A percentile compares a stretch with the other conserved stretches of the same genome.
These are phyloP conservation scores for Enteromius mattozi DNA, from an alignment of 2,797 vertebrate genomes.

Conservation along the genomic window DNA sequence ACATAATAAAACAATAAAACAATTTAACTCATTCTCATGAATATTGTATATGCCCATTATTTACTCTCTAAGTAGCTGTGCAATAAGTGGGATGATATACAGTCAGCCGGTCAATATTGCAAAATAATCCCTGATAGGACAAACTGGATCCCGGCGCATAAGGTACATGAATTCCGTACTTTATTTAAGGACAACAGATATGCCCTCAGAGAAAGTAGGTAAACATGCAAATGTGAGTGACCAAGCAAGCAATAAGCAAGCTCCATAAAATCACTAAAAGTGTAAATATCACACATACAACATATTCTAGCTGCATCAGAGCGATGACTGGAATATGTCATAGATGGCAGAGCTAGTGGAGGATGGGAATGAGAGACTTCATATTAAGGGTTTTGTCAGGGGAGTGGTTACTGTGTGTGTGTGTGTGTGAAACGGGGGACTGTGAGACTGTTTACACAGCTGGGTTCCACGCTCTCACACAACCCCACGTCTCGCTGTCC, in stretches of 20 bases:
- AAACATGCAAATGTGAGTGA: background rate
- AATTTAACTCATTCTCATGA: background rate
- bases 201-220: background rate
- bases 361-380: conserved; percentile 29
- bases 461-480: conserved; percentile 48
- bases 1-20: conserved; percentile 5
- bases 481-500: conserved; percentile 31
- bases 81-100: background rate
- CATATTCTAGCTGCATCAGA: background rate
- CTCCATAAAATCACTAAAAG: conserved; percentile 16
- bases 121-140: background rate
- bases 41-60: background rate
- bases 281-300: conserved; percentile 19
- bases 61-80: background rate
- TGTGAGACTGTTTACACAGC: conserved; percentile 54
- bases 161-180: background rate
- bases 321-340: conserved; percentile 24
- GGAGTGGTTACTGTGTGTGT: conserved; percentile 18
- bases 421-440: conserved; percentile 32
- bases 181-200: background rate
- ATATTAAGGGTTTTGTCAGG: conserved; percentile 39
- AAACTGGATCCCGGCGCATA: background rate
- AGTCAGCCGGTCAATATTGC: background rate
- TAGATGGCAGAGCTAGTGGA: conserved; percentile 20
- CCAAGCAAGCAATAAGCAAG: background rate